Evolutionary conservation across 2,888 invertebrate species (phyloP).

Genomic region (Drymonia ruficornis): DNA sequence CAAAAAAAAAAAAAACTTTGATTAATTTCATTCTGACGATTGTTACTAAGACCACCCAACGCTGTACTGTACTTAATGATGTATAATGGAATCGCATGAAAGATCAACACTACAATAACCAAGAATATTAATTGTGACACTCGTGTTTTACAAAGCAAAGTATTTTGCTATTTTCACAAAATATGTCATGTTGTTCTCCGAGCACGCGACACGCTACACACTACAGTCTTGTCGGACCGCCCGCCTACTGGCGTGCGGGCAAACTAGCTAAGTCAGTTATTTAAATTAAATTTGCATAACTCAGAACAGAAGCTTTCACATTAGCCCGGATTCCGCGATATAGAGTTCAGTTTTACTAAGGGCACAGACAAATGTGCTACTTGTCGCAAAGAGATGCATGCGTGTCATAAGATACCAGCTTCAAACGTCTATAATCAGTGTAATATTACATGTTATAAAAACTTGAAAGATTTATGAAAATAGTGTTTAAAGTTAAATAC

Average conservation of each 20-base stretch:
- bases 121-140: too few relatives aligned
- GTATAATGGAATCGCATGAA: too few relatives aligned
- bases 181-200: slow-evolving; percentile 30
- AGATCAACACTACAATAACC: too few relatives aligned
- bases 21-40: too few relatives aligned
- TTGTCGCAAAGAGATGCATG: not conserved
- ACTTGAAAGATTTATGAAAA: too few relatives aligned
- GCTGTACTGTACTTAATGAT: too few relatives aligned
- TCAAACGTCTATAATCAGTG: not conserved
- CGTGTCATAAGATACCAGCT: not conserved
- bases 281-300: slow-evolving; percentile 71
- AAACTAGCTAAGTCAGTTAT: slow-evolving; percentile 56
- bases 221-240: slow-evolving; percentile 7
- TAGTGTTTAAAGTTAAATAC: too few relatives aligned
- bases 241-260: slow-evolving; percentile 36
- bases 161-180: slow-evolving; percentile 18
- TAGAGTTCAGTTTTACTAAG: slow-evolving; percentile 27
- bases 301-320: slow-evolving; percentile 61
- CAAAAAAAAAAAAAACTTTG: too few relatives aligned
- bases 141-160: too few relatives aligned
- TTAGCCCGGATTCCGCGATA: slow-evolving; percentile 49
- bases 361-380: not conserved
- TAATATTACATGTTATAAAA: too few relatives aligned
- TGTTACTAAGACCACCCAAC: too few relatives aligned
- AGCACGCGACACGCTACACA: slow-evolving; percentile 24